Conservation (phyloP, 2,113 vertebrate species). For the Ammodramus savannarum region DNA sequence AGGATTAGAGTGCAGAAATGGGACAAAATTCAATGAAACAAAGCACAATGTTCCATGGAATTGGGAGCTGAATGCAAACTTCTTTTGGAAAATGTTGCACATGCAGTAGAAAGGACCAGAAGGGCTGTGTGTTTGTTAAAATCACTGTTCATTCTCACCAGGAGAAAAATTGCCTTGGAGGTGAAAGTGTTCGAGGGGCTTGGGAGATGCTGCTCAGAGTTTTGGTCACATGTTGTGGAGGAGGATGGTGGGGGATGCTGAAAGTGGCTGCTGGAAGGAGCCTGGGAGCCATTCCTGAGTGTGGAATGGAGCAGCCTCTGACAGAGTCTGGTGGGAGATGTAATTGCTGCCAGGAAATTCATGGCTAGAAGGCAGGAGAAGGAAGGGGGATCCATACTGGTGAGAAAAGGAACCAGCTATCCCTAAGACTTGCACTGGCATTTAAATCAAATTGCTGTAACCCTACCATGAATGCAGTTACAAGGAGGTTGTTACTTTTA, state of each 20-base stretch:
- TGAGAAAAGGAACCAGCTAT: neutral
- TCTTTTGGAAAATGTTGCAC: neutral
- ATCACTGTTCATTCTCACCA: neutral
- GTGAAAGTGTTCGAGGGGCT: neutral
- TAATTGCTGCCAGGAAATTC: neutral
- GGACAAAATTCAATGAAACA: neutral
- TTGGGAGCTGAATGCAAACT: neutral
- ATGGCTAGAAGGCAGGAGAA: neutral
- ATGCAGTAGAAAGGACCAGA: neutral
- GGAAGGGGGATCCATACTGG: neutral
- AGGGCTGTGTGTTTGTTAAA: neutral
- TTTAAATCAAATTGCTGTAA: neutral
- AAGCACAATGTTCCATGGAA: neutral
- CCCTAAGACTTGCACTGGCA: neutral
- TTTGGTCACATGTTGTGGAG: neutral
- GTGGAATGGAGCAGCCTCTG: neutral
- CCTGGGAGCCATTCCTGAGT: neutral
- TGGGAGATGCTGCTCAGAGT: neutral
- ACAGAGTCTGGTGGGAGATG: neutral
- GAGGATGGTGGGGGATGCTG: neutral
- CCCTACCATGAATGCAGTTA: neutral
- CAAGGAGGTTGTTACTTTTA: neutral
- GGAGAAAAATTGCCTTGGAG: neutral
- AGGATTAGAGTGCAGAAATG: conserved; percentile 15
- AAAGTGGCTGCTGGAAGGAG: neutral